phyloP scores from a whole-genome alignment of 2,113 vertebrate species.

The Oryzias curvinotus region DNA sequence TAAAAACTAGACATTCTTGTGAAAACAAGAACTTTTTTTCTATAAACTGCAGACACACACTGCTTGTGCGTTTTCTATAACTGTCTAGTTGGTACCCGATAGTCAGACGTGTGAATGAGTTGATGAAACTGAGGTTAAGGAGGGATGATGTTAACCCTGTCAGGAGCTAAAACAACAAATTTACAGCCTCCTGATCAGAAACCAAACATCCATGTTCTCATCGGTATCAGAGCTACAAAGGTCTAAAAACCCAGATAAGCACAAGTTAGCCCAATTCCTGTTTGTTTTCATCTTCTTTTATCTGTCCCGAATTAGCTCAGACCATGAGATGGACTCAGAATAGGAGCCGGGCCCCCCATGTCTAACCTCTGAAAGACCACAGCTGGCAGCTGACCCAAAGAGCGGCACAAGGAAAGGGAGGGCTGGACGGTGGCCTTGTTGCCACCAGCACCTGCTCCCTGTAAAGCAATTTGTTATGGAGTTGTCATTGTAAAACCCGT shows the following conservation, averaged over 20 bases:
- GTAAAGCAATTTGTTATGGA: slow-evolving; percentile 75
- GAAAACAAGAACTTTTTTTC: no score
- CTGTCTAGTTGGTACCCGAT: neutral
- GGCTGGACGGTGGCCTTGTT: slow-evolving; percentile 46
- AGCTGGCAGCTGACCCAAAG: slow-evolving; percentile 64
- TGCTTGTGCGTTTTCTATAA: no score
- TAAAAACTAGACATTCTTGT: no score
- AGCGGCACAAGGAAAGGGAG: slow-evolving; percentile 32
- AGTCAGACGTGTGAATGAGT: slow-evolving; percentile 34
- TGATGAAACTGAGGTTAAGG: slow-evolving; percentile 47
- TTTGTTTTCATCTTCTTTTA: slow-evolving; percentile 23
- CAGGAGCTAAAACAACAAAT: slow-evolving; percentile 33
- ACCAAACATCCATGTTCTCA: slow-evolving; percentile 7
- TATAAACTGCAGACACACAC: no score
- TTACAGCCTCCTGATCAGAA: slow-evolving; percentile 25
- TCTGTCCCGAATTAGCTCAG: slow-evolving; percentile 56
- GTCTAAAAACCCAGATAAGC: neutral
- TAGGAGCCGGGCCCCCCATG: slow-evolving; percentile 43
- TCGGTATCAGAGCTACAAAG: neutral
- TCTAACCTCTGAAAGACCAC: slow-evolving; percentile 55
- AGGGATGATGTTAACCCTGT: slow-evolving; percentile 19
- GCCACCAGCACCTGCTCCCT: slow-evolving; percentile 63
- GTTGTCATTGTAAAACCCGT: slow-evolving; percentile 72
- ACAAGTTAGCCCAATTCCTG: neutral
- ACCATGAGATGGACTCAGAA: slow-evolving; percentile 60